These are phyloP conservation scores for Stegastes partitus DNA, from an alignment of 2,113 vertebrate species.

Conservation along the genomic window DNA sequence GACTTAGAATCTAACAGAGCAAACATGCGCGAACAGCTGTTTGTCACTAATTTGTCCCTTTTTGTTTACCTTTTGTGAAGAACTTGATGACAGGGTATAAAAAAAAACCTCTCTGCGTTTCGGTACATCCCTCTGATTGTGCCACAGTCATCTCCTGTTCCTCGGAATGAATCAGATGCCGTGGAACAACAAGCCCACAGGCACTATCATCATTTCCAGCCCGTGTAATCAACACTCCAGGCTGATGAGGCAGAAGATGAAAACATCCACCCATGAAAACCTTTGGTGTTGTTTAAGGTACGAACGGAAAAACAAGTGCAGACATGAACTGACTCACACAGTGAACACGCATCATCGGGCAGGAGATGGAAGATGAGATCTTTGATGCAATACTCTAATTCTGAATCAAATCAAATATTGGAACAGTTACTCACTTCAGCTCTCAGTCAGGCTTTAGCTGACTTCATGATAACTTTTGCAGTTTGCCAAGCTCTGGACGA, in stretches of 20 bases:
- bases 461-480: background rate
- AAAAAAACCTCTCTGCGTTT: conserved; percentile 21
- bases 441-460: background rate
- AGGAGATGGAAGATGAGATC: background rate
- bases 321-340: conserved; percentile 67
- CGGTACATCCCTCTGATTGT: conserved; percentile 41
- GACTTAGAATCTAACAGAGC: conserved; percentile 18
- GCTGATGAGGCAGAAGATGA: conserved; percentile 72
- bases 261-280: conserved; percentile 59
- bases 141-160: conserved; percentile 52
- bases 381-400: conserved; percentile 1
- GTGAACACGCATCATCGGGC: conserved; percentile 26
- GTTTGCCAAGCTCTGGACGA: background rate
- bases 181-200: conserved; percentile 62
- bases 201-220: conserved; percentile 56
- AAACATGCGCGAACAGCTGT: conserved; percentile 39
- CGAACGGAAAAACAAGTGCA: conserved; percentile 37
- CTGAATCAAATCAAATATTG: conserved; percentile 9
- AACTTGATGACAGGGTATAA: conserved; percentile 47
- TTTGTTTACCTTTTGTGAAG: conserved; percentile 57
- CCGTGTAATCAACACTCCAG: conserved; percentile 69
- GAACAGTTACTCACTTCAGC: conserved; percentile 47
- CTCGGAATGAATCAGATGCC: conserved; percentile 58
- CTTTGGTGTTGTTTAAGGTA: conserved; percentile 45
- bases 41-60: conserved; percentile 47